phyloP scores from a whole-genome alignment of 2,113 vertebrate genomes.

The Tringa solitaria region DNA sequence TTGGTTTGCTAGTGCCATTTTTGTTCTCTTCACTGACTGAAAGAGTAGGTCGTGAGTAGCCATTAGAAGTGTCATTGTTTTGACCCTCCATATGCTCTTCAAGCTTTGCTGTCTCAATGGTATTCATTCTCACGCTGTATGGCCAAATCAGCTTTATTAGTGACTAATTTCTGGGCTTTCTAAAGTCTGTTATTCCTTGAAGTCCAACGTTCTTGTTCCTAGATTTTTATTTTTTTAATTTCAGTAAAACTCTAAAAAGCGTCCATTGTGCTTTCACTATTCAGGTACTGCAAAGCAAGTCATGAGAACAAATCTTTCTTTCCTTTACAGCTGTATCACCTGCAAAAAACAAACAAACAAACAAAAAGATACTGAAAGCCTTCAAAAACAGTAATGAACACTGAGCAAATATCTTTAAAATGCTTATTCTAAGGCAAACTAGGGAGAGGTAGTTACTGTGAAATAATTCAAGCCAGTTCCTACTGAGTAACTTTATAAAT shows the following conservation, averaged over 20 bases:
- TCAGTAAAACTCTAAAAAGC: neutral
- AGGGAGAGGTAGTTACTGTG: neutral
- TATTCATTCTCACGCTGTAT: slow-evolving; percentile 72
- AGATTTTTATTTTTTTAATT: neutral
- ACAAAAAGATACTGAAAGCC: neutral
- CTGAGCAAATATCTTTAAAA: neutral
- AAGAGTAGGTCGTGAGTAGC: slow-evolving; percentile 65
- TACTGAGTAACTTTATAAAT: neutral
- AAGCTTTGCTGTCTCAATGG: slow-evolving; percentile 76
- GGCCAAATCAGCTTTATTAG: slow-evolving; percentile 22
- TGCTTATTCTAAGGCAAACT: neutral
- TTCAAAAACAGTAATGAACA: neutral
- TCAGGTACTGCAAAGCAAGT: neutral
- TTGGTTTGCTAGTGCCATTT: slow-evolving; percentile 71
- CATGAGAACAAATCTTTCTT: neutral
- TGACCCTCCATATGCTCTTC: slow-evolving; percentile 78
- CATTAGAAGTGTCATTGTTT: slow-evolving; percentile 57
- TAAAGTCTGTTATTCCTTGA: neutral
- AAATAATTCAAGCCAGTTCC: neutral
- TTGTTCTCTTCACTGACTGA: slow-evolving; percentile 75
- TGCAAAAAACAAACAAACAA: neutral
- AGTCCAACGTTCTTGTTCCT: neutral
- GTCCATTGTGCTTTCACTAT: neutral
- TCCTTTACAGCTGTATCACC: neutral
- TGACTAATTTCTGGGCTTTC: neutral